Base-by-base conservation (phyloP, 2,113 vertebrate species). In the Aldabrachelys gigantea region DNA sequence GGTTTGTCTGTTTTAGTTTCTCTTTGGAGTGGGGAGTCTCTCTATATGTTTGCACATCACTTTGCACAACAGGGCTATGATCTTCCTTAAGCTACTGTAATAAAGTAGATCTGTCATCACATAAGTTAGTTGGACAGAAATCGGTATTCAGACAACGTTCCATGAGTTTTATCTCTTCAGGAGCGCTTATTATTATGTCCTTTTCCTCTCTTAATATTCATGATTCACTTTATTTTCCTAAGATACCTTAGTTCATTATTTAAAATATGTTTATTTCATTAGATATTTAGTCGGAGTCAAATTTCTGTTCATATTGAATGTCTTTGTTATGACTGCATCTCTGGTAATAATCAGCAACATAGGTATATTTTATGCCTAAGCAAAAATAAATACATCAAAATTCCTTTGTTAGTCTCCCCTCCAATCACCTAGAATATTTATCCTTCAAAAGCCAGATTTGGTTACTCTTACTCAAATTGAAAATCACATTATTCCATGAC, bases 231-330 rank as follows among this genome's bases (percentile, higher is more conserved):
- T 85, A 80, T 79, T 96, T 86, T 76, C 95, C 93, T 91, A 80
- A 79, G 90, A 96, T 95, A 91, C 50, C 95, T 96, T 95, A 69
- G 54, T 76, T 95, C 95, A 83, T 96, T 92, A 78, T 89, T 89
- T 89, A 90, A 13, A 21, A 84, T 76, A 76, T 6, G 47, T 59
- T 89, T 92, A 76, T 44, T 44, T 95, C 88, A 80, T 88, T 92
- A 85, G 89, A 94, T 95, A 95, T 93, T 38, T 54, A 54, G 53
- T 22, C 53, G 22, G 21, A 54, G 53, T 54, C 53, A 54, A 54
- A 54, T 54, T 54, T 54, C 76, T 92, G 54, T 83, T 83, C 75
- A 44, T 88, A 54, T 78, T 84, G 82, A 54, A 84, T 81, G 59
- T 27, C 13, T 90, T 96, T 92, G 54, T 94, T 92, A 80, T 81